phyloP scores from a whole-genome alignment of 2,113 vertebrate species.

The Oncorhynchus masou region DNA sequence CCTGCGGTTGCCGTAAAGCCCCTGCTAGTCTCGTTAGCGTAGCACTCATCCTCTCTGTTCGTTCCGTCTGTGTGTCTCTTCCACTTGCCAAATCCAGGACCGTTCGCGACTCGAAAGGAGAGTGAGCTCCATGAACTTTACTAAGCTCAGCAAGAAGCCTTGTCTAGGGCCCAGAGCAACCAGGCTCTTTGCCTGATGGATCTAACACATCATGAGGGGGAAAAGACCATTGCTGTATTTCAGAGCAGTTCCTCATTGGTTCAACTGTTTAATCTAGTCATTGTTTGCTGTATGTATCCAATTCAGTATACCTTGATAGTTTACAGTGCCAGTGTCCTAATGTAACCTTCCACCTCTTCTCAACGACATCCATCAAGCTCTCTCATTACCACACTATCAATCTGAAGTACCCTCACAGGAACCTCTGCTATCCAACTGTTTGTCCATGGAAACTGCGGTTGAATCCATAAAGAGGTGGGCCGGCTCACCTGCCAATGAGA shows the following conservation, averaged over 20 bases:
- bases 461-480: background rate
- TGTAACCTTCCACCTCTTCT: too few species aligned
- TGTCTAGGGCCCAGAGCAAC: constrained; percentile 39
- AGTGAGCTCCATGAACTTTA: constrained; percentile 42
- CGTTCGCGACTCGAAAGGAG: background rate
- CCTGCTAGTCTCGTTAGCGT: constrained; percentile 34
- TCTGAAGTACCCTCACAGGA: background rate
- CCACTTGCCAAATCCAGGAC: constrained; percentile 47
- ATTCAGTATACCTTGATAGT: too few species aligned
- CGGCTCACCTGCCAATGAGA: constrained; percentile 46
- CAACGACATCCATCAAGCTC: too few species aligned
- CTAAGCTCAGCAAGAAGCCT: constrained; percentile 46
- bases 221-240: too few species aligned
- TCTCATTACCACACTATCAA: too few species aligned
- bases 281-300: too few species aligned
- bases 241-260: too few species aligned
- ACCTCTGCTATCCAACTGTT: background rate
- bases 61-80: constrained; percentile 26
- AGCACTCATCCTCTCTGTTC: constrained; percentile 41
- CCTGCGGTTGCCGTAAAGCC: background rate
- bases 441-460: background rate
- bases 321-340: too few species aligned
- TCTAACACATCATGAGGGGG: too few species aligned
- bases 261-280: too few species aligned
- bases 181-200: background rate